Conservation (phyloP, 2,113 vertebrate species). For the Dicrurus megarhynchus region DNA sequence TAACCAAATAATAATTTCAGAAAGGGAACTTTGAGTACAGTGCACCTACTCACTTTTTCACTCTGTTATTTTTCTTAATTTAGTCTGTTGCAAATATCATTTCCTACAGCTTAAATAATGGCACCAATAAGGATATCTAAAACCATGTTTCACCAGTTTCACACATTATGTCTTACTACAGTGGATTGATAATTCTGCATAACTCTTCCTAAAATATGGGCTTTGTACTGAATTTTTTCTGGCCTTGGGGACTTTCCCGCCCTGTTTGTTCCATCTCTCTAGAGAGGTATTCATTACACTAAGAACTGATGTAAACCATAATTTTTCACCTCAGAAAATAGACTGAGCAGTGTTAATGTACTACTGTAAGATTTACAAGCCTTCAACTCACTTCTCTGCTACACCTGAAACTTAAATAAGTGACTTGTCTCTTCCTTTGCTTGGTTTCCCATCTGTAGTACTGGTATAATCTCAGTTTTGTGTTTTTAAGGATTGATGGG, state of each 20-base stretch:
- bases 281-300: background rate
- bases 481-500: background rate
- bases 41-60: background rate
- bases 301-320: background rate
- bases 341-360: background rate
- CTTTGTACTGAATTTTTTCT: background rate
- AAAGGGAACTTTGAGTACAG: background rate
- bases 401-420: background rate
- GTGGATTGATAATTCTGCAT: background rate
- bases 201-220: background rate
- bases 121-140: background rate
- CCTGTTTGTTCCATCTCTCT: background rate
- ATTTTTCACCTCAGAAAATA: background rate
- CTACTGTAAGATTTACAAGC: background rate
- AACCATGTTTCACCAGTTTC: background rate
- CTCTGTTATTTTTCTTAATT: background rate
- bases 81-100: background rate
- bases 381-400: background rate
- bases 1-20: background rate
- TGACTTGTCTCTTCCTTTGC: background rate
- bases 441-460: background rate
- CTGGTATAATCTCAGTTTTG: background rate
- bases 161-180: background rate
- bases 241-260: accelerated
- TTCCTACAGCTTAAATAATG: background rate